Percentiles rank a stretch among this genome's conserved stretches.
Evolutionary conservation across 2,888 invertebrate genomes (phyloP).

Genomic region (Yponomeuta plumbellus): DNA sequence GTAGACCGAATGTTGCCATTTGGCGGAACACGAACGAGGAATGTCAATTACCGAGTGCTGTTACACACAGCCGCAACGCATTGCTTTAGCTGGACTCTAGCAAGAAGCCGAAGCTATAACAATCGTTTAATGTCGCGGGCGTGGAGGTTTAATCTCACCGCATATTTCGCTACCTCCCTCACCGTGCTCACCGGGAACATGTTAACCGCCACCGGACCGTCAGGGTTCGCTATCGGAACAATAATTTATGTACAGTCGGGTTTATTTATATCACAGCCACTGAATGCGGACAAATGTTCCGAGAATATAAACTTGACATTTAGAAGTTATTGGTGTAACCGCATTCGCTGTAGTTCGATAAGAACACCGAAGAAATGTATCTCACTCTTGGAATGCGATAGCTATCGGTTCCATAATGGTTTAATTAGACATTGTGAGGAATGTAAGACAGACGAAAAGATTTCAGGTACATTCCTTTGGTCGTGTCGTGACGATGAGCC

Average conservation of each 20-base stretch:
- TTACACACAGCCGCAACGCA: conserved; percentile 57
- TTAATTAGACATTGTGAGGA: conserved; percentile 21
- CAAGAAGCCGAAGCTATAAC: conserved; percentile 33
- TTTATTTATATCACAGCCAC: conserved; percentile 29
- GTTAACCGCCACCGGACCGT: conserved; percentile 39
- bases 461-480: conserved; percentile 38
- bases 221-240: conserved; percentile 38
- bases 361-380: conserved; percentile 1
- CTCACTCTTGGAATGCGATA: not conserved
- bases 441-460: conserved; percentile 19
- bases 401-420: conserved; percentile 8
- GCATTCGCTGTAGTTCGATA: not conserved
- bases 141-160: conserved; percentile 34
- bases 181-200: conserved; percentile 34
- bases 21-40: conserved; percentile 52
- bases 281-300: conserved; percentile 12
- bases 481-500: conserved; percentile 51
- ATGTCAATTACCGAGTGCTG: conserved; percentile 53
- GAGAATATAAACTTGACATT: conserved; percentile 5
- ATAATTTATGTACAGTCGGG: conserved; percentile 41
- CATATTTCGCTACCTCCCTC: conserved; percentile 36
- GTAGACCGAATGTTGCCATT: conserved; percentile 61
- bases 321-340: not conserved
- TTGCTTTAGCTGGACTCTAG: conserved; percentile 35
- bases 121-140: conserved; percentile 31